Percentiles rank a stretch among this genome's conserved stretches.
Conservation (phyloP, 2,797 vertebrate genomes). For the Lepus townsendii region DNA sequence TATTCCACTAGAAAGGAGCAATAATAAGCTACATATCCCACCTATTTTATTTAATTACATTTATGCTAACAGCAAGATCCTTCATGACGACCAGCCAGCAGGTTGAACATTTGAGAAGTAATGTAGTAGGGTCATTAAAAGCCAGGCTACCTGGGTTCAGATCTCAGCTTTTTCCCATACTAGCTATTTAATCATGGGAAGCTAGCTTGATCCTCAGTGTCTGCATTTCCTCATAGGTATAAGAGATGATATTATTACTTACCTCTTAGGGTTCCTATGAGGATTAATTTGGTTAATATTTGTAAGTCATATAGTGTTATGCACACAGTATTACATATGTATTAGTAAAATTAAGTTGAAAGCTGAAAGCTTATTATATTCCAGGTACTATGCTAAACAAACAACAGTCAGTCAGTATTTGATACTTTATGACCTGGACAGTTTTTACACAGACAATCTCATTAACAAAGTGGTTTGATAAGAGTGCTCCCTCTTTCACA, state of each 20-base stretch:
- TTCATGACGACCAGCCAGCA: neutral
- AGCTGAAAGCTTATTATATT: neutral
- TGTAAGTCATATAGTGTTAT: neutral
- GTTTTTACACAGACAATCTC: slow-evolving; percentile 10
- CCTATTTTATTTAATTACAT: neutral
- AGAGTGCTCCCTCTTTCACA: neutral
- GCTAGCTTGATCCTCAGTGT: neutral
- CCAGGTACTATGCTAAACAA: slow-evolving; percentile 26
- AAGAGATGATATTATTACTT: neutral
- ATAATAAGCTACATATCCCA: neutral
- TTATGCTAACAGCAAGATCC: neutral
- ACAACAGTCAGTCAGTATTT: neutral
- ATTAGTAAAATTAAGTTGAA: slow-evolving; percentile 16
- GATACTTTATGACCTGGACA: neutral
- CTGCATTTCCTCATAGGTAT: slow-evolving; percentile 3
- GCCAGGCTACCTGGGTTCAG: neutral
- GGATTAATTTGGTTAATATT: slow-evolving; percentile 21
- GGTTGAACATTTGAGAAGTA: neutral
- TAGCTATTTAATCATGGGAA: neutral
- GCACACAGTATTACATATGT: neutral
- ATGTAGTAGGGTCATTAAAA: neutral
- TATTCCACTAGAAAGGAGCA: neutral
- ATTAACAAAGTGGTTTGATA: slow-evolving; percentile 19
- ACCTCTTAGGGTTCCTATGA: neutral
- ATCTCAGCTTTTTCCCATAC: neutral